Percentiles rank a stretch among this genome's conserved stretches.
Conservation (phyloP, 2,888 invertebrate species). For the Lasioglossum calceatum region DNA sequence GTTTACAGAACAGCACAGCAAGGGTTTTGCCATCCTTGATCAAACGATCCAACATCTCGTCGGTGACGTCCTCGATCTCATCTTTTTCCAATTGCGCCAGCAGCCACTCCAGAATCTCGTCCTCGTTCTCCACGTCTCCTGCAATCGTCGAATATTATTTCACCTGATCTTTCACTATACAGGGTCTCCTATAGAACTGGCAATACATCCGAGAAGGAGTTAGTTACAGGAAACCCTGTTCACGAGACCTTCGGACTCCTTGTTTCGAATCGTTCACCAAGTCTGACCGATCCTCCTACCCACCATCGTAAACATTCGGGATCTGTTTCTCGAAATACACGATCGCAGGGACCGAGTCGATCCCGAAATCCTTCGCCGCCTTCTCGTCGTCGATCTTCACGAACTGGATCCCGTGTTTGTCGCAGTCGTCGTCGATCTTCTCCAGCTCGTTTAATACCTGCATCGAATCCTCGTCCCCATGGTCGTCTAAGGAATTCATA, state of each 20-base stretch:
- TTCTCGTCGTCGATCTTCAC: constrained; percentile 95
- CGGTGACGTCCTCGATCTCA: constrained; percentile 97
- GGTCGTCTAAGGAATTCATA: constrained; percentile 89
- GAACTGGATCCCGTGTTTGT: constrained; percentile 96
- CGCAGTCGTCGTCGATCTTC: constrained; percentile 97
- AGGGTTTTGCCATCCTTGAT: constrained; percentile 95
- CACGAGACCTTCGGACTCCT: neutral
- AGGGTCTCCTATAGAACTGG: neutral
- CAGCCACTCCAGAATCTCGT: constrained; percentile 95
- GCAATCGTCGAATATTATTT: constrained; percentile 27
- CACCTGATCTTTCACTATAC: neutral
- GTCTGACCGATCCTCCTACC: constrained; percentile 66
- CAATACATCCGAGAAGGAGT: neutral
- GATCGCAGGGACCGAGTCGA: constrained; percentile 92
- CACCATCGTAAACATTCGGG: constrained; percentile 96
- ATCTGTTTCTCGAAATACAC: constrained; percentile 97
- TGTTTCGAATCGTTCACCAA: constrained; percentile 68
- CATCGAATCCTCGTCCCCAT: constrained; percentile 95
- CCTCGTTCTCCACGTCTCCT: constrained; percentile 95
- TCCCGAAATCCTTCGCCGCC: constrained; percentile 94
- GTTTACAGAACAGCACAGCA: constrained; percentile 96
- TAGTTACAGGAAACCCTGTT: neutral
- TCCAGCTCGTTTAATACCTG: constrained; percentile 94
- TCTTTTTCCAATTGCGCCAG: constrained; percentile 95
- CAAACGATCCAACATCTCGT: constrained; percentile 96